Base-by-base conservation (phyloP, 30 jellyfish, hydroid and myxozoan species). In the Hydractinia echinata region DNA sequence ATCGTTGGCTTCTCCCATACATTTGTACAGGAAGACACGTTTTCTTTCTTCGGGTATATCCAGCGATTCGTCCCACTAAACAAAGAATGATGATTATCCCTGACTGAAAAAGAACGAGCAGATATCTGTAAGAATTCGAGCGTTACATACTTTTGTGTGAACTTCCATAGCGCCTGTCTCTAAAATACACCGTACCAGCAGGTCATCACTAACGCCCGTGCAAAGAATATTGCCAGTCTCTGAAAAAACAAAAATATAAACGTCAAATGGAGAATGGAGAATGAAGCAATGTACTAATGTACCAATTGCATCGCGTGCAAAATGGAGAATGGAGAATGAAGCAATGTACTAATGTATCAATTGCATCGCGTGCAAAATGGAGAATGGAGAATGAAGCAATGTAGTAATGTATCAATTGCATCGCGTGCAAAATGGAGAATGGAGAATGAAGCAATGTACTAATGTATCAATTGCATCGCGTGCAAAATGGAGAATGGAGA, bases 151-250 rank as follows among this genome's bases (percentile, higher is more conserved):
- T 85, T 85, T 91, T 18, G 86, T 61, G 51, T 21, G 62, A n/a
- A 91, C 68, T 54, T 83, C 88, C 44, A 73, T 49, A 4, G 97
- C 97, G 14, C 96, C 97, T 4, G 86, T 84, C 62, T 91, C 87
- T 16, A 73, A 82, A 20, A 91, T 82, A 55, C 82, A 60, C 21
- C 70, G 49, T 19, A 86, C 91, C 66, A 91, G 83, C 10, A 85
- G 76, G 9, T 86, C 95, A 72, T 91, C 97, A 5, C 89, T 80
- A 6, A 91, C 97, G 21, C 95, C 96, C 13, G 95, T 81, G 79
- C 97, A 85, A 4, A 91, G 82, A 51, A 91, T 86, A 61, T 86
- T 91, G 5, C 96, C 96, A 15, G 95, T 84, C 84, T 91, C 97
- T 91, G 50, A 7, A 16, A 81, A 73, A 14, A 51, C 1, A 30